A percentile compares a stretch with the other conserved stretches of the same genome.
Evolutionary conservation across 2,113 vertebrate species (phyloP).

Genomic region (Anser cygnoides): DNA sequence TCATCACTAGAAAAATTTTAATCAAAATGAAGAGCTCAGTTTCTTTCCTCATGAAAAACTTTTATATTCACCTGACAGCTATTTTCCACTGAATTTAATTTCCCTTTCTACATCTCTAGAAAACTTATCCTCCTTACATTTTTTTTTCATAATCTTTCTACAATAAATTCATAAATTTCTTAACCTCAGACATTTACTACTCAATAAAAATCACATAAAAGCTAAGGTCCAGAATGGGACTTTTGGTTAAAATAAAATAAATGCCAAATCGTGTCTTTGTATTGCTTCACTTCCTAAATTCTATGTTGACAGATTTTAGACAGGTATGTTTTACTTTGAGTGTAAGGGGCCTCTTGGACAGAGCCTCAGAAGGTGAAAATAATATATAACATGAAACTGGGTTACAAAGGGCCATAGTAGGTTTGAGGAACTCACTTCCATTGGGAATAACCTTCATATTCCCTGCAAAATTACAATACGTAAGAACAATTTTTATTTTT

Average conservation of each 20-base stretch:
- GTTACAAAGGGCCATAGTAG: neutral
- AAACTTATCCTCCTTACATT: neutral
- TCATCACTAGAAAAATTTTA: neutral
- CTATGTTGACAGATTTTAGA: neutral
- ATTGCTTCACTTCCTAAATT: neutral
- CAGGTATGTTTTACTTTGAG: rapidly evolving
- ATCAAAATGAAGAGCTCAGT: neutral
- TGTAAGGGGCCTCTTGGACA: neutral
- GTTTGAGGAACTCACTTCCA: neutral
- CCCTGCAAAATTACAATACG: neutral
- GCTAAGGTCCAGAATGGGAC: rapidly evolving
- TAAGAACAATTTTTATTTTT: neutral
- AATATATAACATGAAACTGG: too few species aligned
- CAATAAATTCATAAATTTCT: neutral
- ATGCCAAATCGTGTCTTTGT: neutral
- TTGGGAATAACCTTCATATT: neutral
- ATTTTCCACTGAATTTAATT: neutral
- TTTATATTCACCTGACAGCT: neutral
- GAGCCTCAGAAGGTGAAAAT: neutral
- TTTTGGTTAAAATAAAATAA: neutral
- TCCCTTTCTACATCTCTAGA: neutral
- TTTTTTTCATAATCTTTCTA: neutral
- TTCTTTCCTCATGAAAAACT: neutral
- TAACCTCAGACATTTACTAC: neutral
- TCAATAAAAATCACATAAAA: neutral